These are phyloP conservation scores for Leptodirus hochenwartii DNA, from an alignment of 2,888 invertebrate genomes.

Conservation along the genomic window DNA sequence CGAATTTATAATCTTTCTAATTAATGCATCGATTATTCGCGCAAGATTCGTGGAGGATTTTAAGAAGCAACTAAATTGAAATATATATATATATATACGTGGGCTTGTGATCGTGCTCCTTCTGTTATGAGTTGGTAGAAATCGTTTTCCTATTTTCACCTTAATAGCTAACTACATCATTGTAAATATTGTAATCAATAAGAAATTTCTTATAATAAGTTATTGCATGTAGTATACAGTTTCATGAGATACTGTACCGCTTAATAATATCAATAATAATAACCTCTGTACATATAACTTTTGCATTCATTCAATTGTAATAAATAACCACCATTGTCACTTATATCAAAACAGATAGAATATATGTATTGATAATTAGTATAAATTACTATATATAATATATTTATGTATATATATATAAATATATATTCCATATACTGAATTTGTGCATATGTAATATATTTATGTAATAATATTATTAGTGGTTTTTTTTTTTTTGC, in stretches of 20 bases:
- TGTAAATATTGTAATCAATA: too few species aligned
- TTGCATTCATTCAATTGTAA: conserved; percentile 27
- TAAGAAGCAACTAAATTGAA: too few species aligned
- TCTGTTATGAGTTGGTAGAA: too few species aligned
- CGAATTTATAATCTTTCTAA: too few species aligned
- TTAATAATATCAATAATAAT: conserved; percentile 31
- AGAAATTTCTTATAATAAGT: conserved; percentile 32
- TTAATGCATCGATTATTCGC: too few species aligned
- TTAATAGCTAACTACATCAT: too few species aligned
- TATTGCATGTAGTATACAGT: conserved; percentile 35
- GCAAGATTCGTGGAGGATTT: too few species aligned
- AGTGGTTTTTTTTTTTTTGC: conserved; percentile 20
- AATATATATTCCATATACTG: conserved; percentile 12
- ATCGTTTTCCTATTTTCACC: too few species aligned
- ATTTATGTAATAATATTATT: conserved; percentile 20
- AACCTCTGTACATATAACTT: conserved; percentile 32
- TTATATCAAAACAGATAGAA: conserved; percentile 24
- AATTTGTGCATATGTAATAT: too few species aligned
- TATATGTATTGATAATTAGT: conserved; percentile 21
- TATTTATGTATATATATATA: conserved; percentile 17
- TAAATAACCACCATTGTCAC: conserved; percentile 21
- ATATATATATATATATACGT: too few species aligned
- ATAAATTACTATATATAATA: conserved; percentile 16
- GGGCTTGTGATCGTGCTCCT: too few species aligned
- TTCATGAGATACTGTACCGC: conserved; percentile 33